These are phyloP conservation scores for Pterocles gutturalis DNA, from an alignment of 2,113 vertebrate species.

Conservation along the genomic window DNA sequence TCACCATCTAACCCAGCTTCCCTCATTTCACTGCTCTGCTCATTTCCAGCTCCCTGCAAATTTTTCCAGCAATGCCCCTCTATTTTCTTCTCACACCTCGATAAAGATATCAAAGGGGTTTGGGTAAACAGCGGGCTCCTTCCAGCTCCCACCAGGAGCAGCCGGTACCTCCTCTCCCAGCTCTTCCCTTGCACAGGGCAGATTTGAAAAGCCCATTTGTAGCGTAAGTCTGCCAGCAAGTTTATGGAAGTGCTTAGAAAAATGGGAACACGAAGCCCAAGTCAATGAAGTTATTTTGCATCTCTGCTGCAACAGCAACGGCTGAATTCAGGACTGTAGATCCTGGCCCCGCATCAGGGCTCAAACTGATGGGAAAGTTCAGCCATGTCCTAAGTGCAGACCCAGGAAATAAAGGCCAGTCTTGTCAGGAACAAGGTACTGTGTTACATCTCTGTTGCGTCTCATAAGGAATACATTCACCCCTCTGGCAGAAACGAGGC, in stretches of 20 bases:
- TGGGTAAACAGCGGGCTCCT: neutral
- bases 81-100: neutral
- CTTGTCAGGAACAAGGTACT: slow-evolving; percentile 56
- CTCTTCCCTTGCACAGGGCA: neutral
- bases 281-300: slow-evolving; percentile 34
- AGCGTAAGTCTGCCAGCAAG: neutral
- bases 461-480: slow-evolving; percentile 58
- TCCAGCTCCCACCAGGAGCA: neutral
- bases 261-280: neutral
- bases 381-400: neutral
- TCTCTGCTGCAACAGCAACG: neutral
- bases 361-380: neutral
- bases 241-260: slow-evolving; percentile 10
- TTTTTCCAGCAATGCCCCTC: neutral
- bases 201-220: slow-evolving; percentile 50
- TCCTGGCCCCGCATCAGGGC: slow-evolving; percentile 30
- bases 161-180: neutral
- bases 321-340: slow-evolving; percentile 6
- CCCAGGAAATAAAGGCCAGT: slow-evolving; percentile 49
- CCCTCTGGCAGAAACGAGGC: slow-evolving; percentile 26
- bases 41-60: neutral
- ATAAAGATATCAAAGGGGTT: neutral
- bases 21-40: neutral
- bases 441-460: slow-evolving; percentile 30
- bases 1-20: neutral